Conservation (phyloP, 2,797 vertebrate species). For the Nyctibius grandis region DNA sequence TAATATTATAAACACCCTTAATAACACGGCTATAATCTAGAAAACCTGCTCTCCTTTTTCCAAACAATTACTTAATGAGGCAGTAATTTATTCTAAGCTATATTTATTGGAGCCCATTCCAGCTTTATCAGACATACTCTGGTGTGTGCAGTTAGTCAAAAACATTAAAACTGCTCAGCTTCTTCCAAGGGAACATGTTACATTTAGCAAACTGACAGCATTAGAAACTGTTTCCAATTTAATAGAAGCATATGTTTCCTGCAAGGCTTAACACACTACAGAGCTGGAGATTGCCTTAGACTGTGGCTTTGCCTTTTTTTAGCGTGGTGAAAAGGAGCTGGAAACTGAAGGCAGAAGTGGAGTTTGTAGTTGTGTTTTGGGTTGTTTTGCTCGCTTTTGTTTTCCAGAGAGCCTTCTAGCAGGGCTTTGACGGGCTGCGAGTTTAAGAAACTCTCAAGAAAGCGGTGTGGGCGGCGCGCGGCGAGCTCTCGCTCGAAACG, state of each 20-base stretch:
- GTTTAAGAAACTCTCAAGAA: conserved; percentile 38
- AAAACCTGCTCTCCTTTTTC: conserved; percentile 53
- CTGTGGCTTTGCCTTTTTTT: conserved; percentile 1
- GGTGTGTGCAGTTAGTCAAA: conserved; percentile 43
- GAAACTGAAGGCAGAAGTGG: neutral
- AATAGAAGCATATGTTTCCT: conserved; percentile 51
- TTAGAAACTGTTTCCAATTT: conserved; percentile 56
- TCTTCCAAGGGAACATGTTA: conserved; percentile 29
- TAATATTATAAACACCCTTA: conserved; percentile 60
- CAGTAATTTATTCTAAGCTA: conserved; percentile 64
- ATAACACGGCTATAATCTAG: conserved; percentile 8
- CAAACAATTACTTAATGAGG: conserved; percentile 67
- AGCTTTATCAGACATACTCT: conserved; percentile 29
- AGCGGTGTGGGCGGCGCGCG: conserved; percentile 4
- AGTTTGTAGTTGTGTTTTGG: neutral
- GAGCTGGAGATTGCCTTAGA: conserved; percentile 6
- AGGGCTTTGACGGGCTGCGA: neutral
- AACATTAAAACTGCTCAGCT: conserved; percentile 18
- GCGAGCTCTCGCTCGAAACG: conserved; percentile 25
- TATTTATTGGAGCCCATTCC: conserved; percentile 53
- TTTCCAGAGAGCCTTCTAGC: neutral
- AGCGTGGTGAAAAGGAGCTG: neutral
- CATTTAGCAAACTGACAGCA: conserved; percentile 38
- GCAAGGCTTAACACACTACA: conserved; percentile 21
- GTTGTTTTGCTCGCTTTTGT: neutral